Conservation (phyloP, 1,140 invertebrate genomes). For the Heliothis subflexa region DNA sequence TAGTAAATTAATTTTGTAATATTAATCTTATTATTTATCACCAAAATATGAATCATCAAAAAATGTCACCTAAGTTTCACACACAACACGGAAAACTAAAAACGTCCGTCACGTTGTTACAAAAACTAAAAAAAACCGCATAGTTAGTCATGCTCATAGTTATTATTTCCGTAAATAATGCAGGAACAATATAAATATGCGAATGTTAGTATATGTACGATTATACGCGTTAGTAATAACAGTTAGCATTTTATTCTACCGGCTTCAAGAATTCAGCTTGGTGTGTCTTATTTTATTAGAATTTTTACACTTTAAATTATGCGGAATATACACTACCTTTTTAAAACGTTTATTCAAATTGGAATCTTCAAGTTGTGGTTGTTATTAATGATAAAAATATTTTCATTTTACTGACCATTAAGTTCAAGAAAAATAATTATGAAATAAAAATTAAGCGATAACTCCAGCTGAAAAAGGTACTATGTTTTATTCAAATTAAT, state of each 20-base stretch:
- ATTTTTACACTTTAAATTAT: background rate
- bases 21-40: too few relatives aligned
- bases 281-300: background rate
- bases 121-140: conserved; percentile 18
- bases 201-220: background rate
- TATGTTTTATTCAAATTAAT: too few relatives aligned
- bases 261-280: background rate
- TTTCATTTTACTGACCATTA: too few relatives aligned
- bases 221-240: conserved; percentile 13
- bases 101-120: background rate
- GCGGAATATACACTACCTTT: background rate
- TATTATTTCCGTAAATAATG: conserved; percentile 45
- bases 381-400: too few relatives aligned
- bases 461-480: too few relatives aligned
- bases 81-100: conserved; percentile 22
- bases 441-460: too few relatives aligned
- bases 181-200: conserved; percentile 32
- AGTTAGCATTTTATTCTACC: conserved; percentile 19
- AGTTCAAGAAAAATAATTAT: too few relatives aligned
- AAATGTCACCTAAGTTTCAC: background rate
- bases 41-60: background rate
- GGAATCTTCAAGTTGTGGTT: background rate
- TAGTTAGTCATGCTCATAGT: conserved; percentile 34
- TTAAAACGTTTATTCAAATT: background rate
- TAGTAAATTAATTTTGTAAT: too few relatives aligned